Evolutionary conservation across 2,113 vertebrate genomes (phyloP), one percentile per base, ranked within the genome.

Genomic region (Brevimyrus niger): DNA sequence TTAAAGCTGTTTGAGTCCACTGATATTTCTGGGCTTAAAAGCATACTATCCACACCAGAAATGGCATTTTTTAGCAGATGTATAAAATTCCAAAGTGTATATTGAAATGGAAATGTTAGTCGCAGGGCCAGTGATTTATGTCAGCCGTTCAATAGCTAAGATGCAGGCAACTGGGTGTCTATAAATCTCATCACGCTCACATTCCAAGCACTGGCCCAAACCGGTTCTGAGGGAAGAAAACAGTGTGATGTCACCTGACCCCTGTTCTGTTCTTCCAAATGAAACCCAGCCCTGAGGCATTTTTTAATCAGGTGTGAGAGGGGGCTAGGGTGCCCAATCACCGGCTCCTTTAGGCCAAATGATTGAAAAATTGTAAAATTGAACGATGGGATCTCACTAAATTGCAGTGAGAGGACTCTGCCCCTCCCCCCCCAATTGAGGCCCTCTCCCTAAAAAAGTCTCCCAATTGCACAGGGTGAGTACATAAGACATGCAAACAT

Each of bases 171-270:
- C 91, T 89, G 89, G 91, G 89, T 88, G 92, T 38, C 93, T 90
- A 90, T 80, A 95, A 94, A 94, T 95, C 94, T 93, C 90, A 91
- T 92, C 65, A 90, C 92, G 91, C 83, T 89, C 91, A 91, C 84
- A 92, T 90, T 91, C 87, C 51, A 90, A 89, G 47, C 89, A n/a
- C 94, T 86, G 89, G 96, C 85, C 94, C 91, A 93, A 94, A 95
- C 95, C 93, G 86, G 95, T 95, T 95, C 80, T 23, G 58, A 80
- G 89, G 88, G 88, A 53, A 31, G 88, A 17, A 73, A 91, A 91
- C 90, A 91, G 89, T 65, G 91, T 90, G 93, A 92, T 89, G 90
- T 92, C 91, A 92, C 89, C 88, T 87, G 92, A 86, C 92, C 92
- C 92, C 92, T 89, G 92, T 89, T 90, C 90, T 61, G 87, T 90